Evolutionary conservation across 2,797 vertebrate genomes (phyloP), one percentile per base, ranked within the genome.

Genomic region (Buceros bicornis): DNA sequence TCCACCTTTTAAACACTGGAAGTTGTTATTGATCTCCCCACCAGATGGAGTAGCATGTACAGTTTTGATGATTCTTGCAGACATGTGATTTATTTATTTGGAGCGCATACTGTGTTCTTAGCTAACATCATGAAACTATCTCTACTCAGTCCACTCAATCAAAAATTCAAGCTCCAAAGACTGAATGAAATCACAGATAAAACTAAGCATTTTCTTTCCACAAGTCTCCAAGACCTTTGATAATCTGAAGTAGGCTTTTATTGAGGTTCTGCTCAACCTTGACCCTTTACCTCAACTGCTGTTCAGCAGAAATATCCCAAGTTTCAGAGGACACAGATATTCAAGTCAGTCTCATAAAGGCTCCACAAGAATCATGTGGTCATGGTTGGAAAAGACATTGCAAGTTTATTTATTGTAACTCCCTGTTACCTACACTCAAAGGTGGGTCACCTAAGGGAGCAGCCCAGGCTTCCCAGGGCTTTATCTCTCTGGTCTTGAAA

Each of bases 11-110:
- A 91, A 92, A 82, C 33, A 43, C 35, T 78, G 31, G 61, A 71
- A 93, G 87, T 81, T 81, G 89, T 96, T 95, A 96, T 62, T 96
- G 80, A 93, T 95, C 94, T 92, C 89, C 84, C 96, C 95, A 97
- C 73, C 92, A 97, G 96, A 95, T 94, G 94, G 95, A 96, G 96
- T 80, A 95, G 86, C 83, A 70, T 16, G 58, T 92, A 95, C 88
- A 93, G 87, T 91, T 95, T 97, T 92, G 80, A 83, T 73, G 76
- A 92, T 35, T 86, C 18, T 47, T 71, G 53, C 16, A 62, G 21
- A 83, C 26, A 48, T 24, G 48, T 40, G 51, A 83, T 72, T 80
- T 83, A 61, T 29, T 91, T 92, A 76, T 51, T 58, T 56, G n/a
- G 45, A 82, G 24, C 21, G 11, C 22, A 67, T 35, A 80, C 17